Evolutionary conservation across 1,140 invertebrate species (phyloP).

Genomic region (Atta texana): DNA sequence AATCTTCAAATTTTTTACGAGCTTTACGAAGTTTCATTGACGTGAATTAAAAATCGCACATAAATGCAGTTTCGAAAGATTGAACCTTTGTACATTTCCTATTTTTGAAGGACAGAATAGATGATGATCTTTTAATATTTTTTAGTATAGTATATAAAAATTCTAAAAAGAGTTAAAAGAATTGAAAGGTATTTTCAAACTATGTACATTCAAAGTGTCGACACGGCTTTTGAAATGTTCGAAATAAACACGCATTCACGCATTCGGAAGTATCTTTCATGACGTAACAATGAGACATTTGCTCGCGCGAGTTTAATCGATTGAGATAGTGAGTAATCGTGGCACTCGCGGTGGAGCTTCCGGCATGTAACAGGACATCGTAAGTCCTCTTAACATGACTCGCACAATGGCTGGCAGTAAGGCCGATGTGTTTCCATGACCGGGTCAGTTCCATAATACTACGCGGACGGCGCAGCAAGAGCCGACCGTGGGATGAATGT

Average conservation of each 20-base stretch:
- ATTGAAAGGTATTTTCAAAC: not conserved
- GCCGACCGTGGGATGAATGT: conserved; percentile 76
- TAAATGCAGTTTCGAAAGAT: too few species aligned
- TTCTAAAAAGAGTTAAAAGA: not conserved
- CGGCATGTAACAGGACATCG: conserved; percentile 52
- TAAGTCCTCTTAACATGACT: conserved; percentile 69
- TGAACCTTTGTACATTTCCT: too few species aligned
- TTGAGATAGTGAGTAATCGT: conserved; percentile 63
- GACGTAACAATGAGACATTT: conserved; percentile 8
- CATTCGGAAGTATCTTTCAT: not conserved
- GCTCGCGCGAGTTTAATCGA: conserved; percentile 57
- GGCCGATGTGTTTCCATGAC: conserved; percentile 67
- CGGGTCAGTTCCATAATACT: conserved; percentile 57
- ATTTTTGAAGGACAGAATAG: too few species aligned
- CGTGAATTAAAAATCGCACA: too few species aligned
- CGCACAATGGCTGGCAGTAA: conserved; percentile 57
- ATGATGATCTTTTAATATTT: too few species aligned
- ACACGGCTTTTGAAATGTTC: not conserved
- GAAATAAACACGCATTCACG: not conserved
- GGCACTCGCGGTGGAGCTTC: conserved; percentile 65
- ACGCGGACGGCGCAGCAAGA: conserved; percentile 19
- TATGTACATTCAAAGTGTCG: not conserved
- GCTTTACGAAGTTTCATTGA: too few species aligned
- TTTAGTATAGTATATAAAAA: too few species aligned
- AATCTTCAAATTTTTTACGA: too few species aligned